Percentiles rank a stretch among this genome's conserved stretches.
Evolutionary conservation across 2,888 invertebrate species (phyloP).

Genomic region (Drosophila nr. perissopoda): DNA sequence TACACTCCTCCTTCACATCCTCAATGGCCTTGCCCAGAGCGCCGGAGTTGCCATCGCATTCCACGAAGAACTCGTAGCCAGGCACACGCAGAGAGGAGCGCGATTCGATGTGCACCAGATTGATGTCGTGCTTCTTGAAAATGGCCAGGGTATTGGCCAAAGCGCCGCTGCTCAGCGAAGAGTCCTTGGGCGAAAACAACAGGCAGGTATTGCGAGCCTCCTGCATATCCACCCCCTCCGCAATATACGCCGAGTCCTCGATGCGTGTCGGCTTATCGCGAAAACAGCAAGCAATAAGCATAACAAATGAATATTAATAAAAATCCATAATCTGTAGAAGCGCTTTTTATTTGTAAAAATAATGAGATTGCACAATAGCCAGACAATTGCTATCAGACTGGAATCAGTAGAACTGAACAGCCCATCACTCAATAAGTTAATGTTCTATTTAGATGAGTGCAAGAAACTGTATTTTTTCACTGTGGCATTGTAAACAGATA

Average conservation of each 20-base stretch:
- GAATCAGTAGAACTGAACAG: conserved; percentile 8
- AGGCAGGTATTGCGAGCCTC: conserved; percentile 90
- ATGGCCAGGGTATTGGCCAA: conserved; percentile 94
- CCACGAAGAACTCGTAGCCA: conserved; percentile 97
- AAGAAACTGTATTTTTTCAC: background rate
- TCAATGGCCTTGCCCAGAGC: conserved; percentile 91
- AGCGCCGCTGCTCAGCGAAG: conserved; percentile 91
- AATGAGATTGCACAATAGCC: conserved; percentile 25
- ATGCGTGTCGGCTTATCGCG: conserved; percentile 90
- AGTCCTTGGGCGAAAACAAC: conserved; percentile 92
- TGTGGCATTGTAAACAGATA: conserved; percentile 40
- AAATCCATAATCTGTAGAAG: background rate
- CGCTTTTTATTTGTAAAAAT: conserved; percentile 16
- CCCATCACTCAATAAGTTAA: conserved; percentile 32
- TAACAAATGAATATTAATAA: background rate
- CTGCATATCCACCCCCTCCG: conserved; percentile 90
- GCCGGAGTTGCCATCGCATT: conserved; percentile 92
- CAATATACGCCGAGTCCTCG: conserved; percentile 93
- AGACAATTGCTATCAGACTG: conserved; percentile 19
- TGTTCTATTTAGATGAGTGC: background rate
- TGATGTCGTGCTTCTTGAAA: conserved; percentile 92
- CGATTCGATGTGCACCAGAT: conserved; percentile 97
- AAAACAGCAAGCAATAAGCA: background rate
- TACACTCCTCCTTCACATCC: conserved; percentile 89
- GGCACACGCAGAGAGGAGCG: conserved; percentile 92